Conservation (phyloP, 2,797 vertebrate genomes). For the Phyllotis vaccarum region DNA sequence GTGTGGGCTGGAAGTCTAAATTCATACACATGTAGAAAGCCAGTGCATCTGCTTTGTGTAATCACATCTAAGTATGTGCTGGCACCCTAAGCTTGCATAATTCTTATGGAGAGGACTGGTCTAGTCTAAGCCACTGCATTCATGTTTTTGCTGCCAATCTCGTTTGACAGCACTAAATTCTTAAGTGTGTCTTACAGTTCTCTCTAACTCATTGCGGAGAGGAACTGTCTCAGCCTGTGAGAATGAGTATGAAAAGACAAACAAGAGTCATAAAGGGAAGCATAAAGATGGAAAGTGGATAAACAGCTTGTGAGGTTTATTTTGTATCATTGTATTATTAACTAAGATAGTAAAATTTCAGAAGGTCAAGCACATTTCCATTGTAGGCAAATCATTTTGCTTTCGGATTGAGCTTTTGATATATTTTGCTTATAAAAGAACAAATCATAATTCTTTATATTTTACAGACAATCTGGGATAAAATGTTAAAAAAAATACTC, state of each 20-base stretch:
- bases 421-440: slow-evolving; percentile 9
- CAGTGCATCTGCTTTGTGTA: neutral
- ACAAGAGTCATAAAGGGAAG: slow-evolving; percentile 23
- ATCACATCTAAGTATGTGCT: neutral
- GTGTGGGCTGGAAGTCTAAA: neutral
- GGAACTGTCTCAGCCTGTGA: neutral
- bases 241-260: slow-evolving; percentile 42
- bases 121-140: slow-evolving; percentile 28
- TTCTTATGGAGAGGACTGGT: neutral
- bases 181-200: slow-evolving; percentile 11
- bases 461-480: neutral
- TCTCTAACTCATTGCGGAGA: slow-evolving; percentile 30
- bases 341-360: slow-evolving; percentile 27
- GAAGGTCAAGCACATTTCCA: slow-evolving; percentile 17
- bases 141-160: slow-evolving; percentile 43
- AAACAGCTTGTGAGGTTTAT: neutral
- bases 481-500: slow-evolving; percentile 10
- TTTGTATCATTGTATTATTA: neutral
- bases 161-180: slow-evolving; percentile 28
- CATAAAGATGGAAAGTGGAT: slow-evolving; percentile 3
- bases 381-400: slow-evolving; percentile 11
- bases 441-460: slow-evolving; percentile 24
- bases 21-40: neutral
- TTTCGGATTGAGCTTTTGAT: slow-evolving; percentile 16
- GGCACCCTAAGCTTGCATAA: neutral